Conservation (phyloP, 2,888 invertebrate species). For the Prenolepis imparis region DNA sequence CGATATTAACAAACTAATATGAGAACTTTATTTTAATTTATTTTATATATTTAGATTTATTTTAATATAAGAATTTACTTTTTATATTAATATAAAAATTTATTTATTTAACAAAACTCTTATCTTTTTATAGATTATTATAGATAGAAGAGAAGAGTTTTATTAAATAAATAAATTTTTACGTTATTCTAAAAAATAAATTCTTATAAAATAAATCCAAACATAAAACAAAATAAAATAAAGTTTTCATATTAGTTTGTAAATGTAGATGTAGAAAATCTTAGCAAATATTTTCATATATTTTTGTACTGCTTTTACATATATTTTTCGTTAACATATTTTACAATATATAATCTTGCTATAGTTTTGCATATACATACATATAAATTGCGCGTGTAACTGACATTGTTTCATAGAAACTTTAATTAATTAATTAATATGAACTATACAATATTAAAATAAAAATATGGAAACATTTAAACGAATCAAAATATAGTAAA, state of each 20-base stretch:
- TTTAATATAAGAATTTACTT: no score
- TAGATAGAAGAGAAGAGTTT: not conserved
- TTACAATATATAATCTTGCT: not conserved
- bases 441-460: not conserved
- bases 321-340: slow-evolving; percentile 10
- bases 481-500: not conserved
- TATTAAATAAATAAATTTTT: not conserved
- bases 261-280: slow-evolving; percentile 6
- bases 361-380: not conserved
- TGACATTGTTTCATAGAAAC: slow-evolving; percentile 3
- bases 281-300: not conserved
- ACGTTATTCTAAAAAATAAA: not conserved
- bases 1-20: no score
- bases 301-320: not conserved
- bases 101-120: no score
- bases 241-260: not conserved
- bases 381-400: not conserved
- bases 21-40: no score
- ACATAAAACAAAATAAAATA: not conserved
- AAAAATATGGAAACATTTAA: not conserved
- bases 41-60: no score
- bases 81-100: no score
- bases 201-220: not conserved
- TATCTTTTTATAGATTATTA: no score
- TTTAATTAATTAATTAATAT: not conserved